A percentile compares a stretch with the other conserved stretches of the same genome.
These are phyloP conservation scores for Athalia circularis DNA, from an alignment of 2,888 invertebrate species.

Conservation along the genomic window DNA sequence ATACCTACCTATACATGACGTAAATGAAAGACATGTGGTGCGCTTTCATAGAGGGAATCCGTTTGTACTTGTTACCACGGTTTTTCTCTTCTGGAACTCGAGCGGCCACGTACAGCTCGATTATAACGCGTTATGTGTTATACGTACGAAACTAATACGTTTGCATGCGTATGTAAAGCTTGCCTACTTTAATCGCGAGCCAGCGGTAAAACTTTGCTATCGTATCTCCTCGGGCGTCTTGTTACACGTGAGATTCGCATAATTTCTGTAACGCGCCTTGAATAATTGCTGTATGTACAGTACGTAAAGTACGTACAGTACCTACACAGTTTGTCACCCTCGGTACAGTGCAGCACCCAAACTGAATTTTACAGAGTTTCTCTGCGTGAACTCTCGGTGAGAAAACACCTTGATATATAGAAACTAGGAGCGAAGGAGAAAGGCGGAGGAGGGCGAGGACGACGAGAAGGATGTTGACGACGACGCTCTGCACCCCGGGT, in stretches of 20 bases:
- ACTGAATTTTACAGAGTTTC: too few species aligned
- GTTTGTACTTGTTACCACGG: neutral
- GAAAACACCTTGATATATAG: too few species aligned
- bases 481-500: too few species aligned
- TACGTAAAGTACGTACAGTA: neutral
- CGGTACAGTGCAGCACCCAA: neutral
- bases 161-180: neutral
- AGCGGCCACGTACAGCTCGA: neutral
- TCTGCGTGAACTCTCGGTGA: too few species aligned
- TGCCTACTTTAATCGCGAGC: neutral
- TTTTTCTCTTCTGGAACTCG: neutral
- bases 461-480: too few species aligned
- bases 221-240: neutral
- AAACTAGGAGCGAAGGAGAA: too few species aligned
- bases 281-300: slow-evolving; percentile 4
- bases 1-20: neutral
- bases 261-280: slow-evolving; percentile 33
- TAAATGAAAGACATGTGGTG: neutral
- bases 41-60: slow-evolving; percentile 8
- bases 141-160: neutral
- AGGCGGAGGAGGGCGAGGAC: too few species aligned
- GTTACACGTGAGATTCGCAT: slow-evolving; percentile 35
- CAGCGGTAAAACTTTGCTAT: neutral
- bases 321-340: neutral
- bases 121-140: neutral